Base-by-base conservation (phyloP, 2,888 invertebrate genomes). In the Tuta absoluta region DNA sequence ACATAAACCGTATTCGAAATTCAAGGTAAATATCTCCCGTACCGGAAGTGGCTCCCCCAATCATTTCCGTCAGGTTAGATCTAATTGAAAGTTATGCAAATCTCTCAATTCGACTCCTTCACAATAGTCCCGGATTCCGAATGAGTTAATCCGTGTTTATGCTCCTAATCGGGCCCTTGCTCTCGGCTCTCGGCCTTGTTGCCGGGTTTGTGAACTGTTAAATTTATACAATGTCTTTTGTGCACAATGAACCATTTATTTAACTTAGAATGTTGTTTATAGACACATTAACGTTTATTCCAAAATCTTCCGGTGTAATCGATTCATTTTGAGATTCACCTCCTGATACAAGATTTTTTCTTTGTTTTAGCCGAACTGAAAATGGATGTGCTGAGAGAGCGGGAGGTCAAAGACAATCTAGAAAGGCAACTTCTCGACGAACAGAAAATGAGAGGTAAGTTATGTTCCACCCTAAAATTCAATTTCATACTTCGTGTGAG, bases 391-490 rank as follows among this genome's bases (percentile, higher is more conserved):
- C 92, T 98, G 72, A 93, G 98, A 79, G 98, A 98, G 91, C 93
- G 98, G 79, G 98, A 98, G 93, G 95, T 97, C 68, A 96, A 98
- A 92, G 98, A 98, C 91, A 97, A 96, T 81, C 89, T 98, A 80
- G 98, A 98, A 91, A 95, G 98, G 87, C 98, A 98, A 92, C 94
- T 98, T 69, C 93, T 95, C 75, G 98, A 98, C 83, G 98, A 98
- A 89, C 96, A 98, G 92, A 98, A 98, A 94, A 95, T 96, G 87
- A 94, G 98, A 95, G 96, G 98, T 98, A 91, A 95, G 97, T 93
- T 57, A 62, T 38, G 19, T 28, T 24, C n/a, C 24, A n/a, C 56
- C 23, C 28, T 24, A 53, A 53, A 12, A 24, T 33, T 66, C 62
- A 61, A 56, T 51, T 38, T 49, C 51, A 21, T 66, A 33, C 57